Percentiles rank a stretch among this genome's conserved stretches.
These are phyloP conservation scores for Agrilus biguttatus DNA, from an alignment of 2,888 invertebrate species.

Conservation along the genomic window DNA sequence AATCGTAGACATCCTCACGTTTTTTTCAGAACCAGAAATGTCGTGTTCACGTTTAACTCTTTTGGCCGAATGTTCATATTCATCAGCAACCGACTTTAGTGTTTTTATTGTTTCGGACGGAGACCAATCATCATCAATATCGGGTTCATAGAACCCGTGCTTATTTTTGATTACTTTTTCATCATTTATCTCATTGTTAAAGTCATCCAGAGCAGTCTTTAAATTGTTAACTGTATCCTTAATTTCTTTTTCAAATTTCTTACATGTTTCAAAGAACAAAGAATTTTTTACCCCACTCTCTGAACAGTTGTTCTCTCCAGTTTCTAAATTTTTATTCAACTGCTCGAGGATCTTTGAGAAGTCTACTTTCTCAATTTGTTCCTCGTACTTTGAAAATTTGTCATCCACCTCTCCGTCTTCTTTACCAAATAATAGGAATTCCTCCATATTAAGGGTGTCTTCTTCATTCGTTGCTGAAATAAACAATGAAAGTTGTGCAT, in stretches of 20 bases:
- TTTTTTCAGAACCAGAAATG: too few relatives aligned
- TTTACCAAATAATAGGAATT: slow-evolving; percentile 40
- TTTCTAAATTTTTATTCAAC: slow-evolving; percentile 12
- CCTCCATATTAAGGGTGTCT: slow-evolving; percentile 46
- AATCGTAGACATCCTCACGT: too few relatives aligned
- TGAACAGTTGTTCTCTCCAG: slow-evolving; percentile 9
- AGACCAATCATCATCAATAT: slow-evolving; percentile 15
- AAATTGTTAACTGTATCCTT: slow-evolving; percentile 11
- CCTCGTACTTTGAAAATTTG: slow-evolving; percentile 16
- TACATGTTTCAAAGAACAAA: slow-evolving; percentile 11
- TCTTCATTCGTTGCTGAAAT: slow-evolving; percentile 35
- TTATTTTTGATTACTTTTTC: slow-evolving; percentile 3
- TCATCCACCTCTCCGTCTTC: slow-evolving; percentile 21
- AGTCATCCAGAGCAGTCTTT: slow-evolving; percentile 8
- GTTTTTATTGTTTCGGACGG: too few relatives aligned
- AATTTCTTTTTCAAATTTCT: slow-evolving; percentile 13
- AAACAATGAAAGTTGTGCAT: neutral
- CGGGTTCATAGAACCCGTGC: slow-evolving; percentile 17
- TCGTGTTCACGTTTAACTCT: too few relatives aligned
- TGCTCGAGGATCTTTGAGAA: slow-evolving; percentile 10
- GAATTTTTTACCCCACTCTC: slow-evolving; percentile 3
- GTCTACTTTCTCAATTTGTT: slow-evolving; percentile 19
- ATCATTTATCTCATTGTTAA: slow-evolving; percentile 3
- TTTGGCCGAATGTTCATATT: too few relatives aligned
- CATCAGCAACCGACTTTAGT: too few relatives aligned